Evolutionary conservation across 2,113 vertebrate species (phyloP).

Genomic region (Ictalurus punctatus): DNA sequence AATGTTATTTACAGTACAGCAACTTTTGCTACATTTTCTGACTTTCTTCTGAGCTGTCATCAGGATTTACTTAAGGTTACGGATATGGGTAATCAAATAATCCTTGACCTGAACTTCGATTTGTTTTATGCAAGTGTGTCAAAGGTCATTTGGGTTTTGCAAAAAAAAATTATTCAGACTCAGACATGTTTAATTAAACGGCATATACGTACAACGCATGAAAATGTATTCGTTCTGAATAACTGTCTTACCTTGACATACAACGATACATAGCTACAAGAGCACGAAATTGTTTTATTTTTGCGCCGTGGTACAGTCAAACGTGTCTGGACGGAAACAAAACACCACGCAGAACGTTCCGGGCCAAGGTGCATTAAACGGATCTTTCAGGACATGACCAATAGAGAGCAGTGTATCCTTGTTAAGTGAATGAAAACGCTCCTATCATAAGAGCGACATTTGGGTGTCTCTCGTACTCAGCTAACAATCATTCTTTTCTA

Average conservation of each 20-base stretch:
- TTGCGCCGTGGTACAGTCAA: conserved; percentile 36
- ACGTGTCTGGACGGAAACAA: conserved; percentile 49
- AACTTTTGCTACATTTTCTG: not conserved
- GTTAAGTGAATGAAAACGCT: not conserved
- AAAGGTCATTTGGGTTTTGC: conserved; percentile 40
- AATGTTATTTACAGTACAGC: conserved; percentile 8
- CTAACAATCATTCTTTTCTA: not conserved
- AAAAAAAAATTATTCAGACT: not conserved
- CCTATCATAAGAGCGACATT: not conserved
- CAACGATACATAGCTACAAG: conserved; percentile 59
- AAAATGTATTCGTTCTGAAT: not conserved
- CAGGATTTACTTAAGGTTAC: not conserved
- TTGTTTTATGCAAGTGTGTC: conserved; percentile 14
- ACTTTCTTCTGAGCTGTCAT: conserved; percentile 56
- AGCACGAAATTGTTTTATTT: not conserved
- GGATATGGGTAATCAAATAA: not conserved
- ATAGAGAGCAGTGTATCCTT: conserved; percentile 45
- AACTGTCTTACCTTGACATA: conserved; percentile 60
- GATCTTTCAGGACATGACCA: conserved; percentile 28
- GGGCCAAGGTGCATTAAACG: not conserved
- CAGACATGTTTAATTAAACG: not conserved
- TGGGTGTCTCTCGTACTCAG: not conserved
- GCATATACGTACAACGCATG: not conserved
- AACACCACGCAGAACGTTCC: not conserved
- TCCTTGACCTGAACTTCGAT: not conserved